Conservation (phyloP, 2,113 vertebrate genomes). For the Istiophorus platypterus region DNA sequence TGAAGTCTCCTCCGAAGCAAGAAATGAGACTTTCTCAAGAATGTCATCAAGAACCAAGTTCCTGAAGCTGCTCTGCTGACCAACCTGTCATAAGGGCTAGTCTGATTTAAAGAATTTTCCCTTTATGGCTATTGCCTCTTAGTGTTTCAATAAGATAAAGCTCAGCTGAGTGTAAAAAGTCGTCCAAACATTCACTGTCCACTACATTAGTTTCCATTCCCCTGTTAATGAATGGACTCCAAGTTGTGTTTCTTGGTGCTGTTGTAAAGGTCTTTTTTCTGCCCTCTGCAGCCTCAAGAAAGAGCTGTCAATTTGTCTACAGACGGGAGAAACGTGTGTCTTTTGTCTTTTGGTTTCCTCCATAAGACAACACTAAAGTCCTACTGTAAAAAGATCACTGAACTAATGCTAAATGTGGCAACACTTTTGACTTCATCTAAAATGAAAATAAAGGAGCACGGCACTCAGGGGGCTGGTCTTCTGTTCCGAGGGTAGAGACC, state of each 20-base stretch:
- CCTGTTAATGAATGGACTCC: conserved; percentile 23
- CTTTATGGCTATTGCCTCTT: conserved; percentile 56
- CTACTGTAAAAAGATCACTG: neutral
- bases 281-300: conserved; percentile 1
- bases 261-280: conserved; percentile 4
- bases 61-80: conserved; percentile 56
- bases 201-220: conserved; percentile 24
- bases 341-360: conserved; percentile 1
- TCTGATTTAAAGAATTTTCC: conserved; percentile 38
- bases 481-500: conserved; percentile 46
- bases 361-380: conserved; percentile 13
- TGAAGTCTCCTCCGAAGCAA: conserved; percentile 59
- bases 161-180: conserved; percentile 45
- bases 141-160: conserved; percentile 59
- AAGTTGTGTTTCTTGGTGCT: conserved; percentile 16
- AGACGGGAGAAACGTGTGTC: conserved; percentile 11
- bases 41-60: conserved; percentile 51
- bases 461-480: conserved; percentile 37
- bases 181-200: conserved; percentile 44
- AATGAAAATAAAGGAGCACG: conserved; percentile 60
- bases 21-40: conserved; percentile 66
- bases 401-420: conserved; percentile 16
- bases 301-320: conserved; percentile 5
- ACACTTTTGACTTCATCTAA: conserved; percentile 38
- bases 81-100: conserved; percentile 30